Base-by-base conservation (phyloP, 2,113 vertebrate species). In the Phrynocephalus versicolor region DNA sequence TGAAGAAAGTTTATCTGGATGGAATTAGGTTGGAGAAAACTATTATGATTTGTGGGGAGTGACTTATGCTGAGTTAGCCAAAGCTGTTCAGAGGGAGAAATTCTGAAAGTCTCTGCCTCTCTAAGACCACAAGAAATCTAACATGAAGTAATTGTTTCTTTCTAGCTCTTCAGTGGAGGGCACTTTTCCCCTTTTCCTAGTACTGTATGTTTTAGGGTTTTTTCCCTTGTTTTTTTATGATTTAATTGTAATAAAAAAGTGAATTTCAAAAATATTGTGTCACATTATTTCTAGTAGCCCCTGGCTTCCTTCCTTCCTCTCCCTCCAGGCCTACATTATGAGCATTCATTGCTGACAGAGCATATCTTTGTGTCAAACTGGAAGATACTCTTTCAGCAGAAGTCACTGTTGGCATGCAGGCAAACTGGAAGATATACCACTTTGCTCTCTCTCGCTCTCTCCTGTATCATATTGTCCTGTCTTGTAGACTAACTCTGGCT, bases 401-500 rank as follows among this genome's bases (percentile, higher is more conserved):
- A 72, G 58, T 71, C 72, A 67, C 85, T 85, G 67, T 80, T 1
- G 2, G 77, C 83, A 79, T 82, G 19, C 1, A 86, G 81, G n/a
- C n/a, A 35, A 0, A 88, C n/a, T 21, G n/a, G 57, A 30, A 64
- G 88, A 88, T 88, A 88, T 81, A 62, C 84, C 85, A 89, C 7
- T 27, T 67, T 81, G n/a, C n/a, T n/a, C n/a, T n/a, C n/a, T n/a
- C n/a, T n/a, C n/a, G n/a, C 39, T 85, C 82, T 15, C 87, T 88
- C 69, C 57, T 55, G 87, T 83, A 73, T 30, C 5, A 3, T 85
- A 89, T 92, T 94, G 92, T 83, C 88, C 0, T 0, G 85, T 89
- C 94, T 93, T 95, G 91, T 93, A 91, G 91, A 93, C 94, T 0
- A 81, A 0, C 57, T 64, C 88, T 93, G 94, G 88, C 93, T 92